A percentile compares a stretch with the other conserved stretches of the same genome.
phyloP scores from a whole-genome alignment of 2,113 vertebrate genomes.

The Xiphorhynchus elegans region DNA sequence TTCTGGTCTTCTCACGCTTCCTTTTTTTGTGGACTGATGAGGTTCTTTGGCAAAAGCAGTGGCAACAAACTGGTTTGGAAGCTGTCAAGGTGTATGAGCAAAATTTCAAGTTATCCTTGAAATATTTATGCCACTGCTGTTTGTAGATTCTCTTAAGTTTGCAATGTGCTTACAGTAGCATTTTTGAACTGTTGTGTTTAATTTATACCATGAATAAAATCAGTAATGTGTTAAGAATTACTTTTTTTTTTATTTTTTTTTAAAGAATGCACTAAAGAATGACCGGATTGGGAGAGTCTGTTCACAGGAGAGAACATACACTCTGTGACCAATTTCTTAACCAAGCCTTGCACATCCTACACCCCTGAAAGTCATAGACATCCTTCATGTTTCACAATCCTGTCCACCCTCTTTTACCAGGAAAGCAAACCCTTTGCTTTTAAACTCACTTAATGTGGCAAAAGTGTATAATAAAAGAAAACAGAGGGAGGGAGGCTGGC shows the following conservation, averaged over 20 bases:
- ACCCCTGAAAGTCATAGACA: neutral
- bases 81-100: neutral
- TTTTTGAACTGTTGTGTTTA: neutral
- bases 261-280: neutral
- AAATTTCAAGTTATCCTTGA: neutral
- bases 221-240: neutral
- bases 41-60: neutral
- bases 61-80: conserved; percentile 10
- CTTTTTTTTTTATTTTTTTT: neutral
- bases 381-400: neutral
- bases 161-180: neutral
- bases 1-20: neutral
- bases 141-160: neutral
- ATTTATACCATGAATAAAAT: neutral
- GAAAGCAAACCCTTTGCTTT: conserved; percentile 47
- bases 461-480: conserved; percentile 45
- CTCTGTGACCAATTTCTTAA: neutral
- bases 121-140: neutral
- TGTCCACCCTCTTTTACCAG: conserved; percentile 35
- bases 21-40: neutral
- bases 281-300: neutral
- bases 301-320: neutral
- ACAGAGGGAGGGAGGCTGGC: conserved; percentile 28
- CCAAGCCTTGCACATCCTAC: neutral
- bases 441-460: conserved; percentile 54